Evolutionary conservation across 1,140 invertebrate species (phyloP), one percentile per base, ranked within the genome.

Genomic region (Diprion similis): DNA sequence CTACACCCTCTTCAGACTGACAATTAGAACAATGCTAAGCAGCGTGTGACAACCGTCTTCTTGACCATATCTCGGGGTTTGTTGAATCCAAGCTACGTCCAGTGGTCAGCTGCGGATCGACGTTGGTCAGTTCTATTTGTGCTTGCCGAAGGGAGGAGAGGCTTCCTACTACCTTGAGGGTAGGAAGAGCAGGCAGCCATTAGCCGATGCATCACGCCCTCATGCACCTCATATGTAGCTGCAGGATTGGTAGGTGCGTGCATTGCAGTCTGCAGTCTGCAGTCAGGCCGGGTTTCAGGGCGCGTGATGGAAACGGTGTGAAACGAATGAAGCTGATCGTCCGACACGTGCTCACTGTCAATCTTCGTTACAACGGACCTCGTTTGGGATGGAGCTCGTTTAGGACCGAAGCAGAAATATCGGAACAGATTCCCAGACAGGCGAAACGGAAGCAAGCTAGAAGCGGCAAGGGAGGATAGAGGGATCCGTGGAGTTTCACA

Each of bases 321-420:
- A 70, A 48, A 70, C 69, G 37, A 70, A 70, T 70, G 64, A 45
- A 68, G 66, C 66, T 19, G 17, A 45, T 19, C 8, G 66, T 15
- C 66, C 73, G 77, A 75, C 82, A 82, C 81, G 81, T 78, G 82
- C 77, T 74, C 70, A 51, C 72, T 82, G 82, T 83, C 82, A 37
- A 82, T 83, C 81, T 81, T 82, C 78, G 78, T 83, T 82, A 73
- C 74, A 71, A 78, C 17, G 59, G 15, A 3, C 1, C 59, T 18
- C 8, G 18, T 15, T 15, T n/a, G 18, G 15, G 1, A 4, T n/a
- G n/a, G 15, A 3, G 59, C 59, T 18, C 8, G 18, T 15, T 15
- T n/a, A 7, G 15, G 1, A 4, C 59, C 59, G 59, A 18, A 6
- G 59, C 15, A 37, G 59, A 18, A 65, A 4, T 65, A n/a, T 65